Percentiles rank a stretch among this genome's conserved stretches.
Conservation (phyloP, 2,797 vertebrate genomes). For the Notolabrus celidotus region DNA sequence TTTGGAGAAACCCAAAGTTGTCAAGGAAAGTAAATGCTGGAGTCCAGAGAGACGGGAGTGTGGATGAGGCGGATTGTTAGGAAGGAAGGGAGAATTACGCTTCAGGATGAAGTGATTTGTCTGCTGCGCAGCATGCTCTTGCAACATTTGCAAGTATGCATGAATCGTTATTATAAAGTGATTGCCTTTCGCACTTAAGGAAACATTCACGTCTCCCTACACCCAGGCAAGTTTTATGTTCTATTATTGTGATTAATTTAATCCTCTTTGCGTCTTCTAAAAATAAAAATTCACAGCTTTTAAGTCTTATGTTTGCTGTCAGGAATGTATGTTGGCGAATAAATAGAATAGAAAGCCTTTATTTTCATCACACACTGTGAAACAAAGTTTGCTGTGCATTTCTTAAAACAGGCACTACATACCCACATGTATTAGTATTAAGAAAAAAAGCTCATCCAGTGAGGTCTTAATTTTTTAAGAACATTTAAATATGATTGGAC, state of each 20-base stretch:
- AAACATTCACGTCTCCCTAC: background rate
- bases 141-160: background rate
- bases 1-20: slow-evolving; percentile 34
- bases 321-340: background rate
- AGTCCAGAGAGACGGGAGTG: slow-evolving; percentile 15
- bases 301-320: background rate
- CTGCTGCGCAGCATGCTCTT: background rate
- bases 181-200: background rate
- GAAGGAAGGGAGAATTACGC: slow-evolving; percentile 29
- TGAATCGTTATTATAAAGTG: background rate
- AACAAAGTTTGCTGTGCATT: no score
- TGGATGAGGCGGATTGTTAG: slow-evolving; percentile 31
- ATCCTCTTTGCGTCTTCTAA: background rate
- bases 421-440: no score
- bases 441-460: no score
- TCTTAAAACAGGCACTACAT: no score
- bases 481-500: background rate
- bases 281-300: background rate
- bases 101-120: background rate
- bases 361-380: no score
- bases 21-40: slow-evolving; percentile 17
- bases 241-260: background rate
- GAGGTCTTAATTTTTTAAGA: no score
- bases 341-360: no score
- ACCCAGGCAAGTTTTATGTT: background rate